These are phyloP conservation scores for Erythrolamprus reginae DNA, from an alignment of 2,113 vertebrate species.

Conservation along the genomic window DNA sequence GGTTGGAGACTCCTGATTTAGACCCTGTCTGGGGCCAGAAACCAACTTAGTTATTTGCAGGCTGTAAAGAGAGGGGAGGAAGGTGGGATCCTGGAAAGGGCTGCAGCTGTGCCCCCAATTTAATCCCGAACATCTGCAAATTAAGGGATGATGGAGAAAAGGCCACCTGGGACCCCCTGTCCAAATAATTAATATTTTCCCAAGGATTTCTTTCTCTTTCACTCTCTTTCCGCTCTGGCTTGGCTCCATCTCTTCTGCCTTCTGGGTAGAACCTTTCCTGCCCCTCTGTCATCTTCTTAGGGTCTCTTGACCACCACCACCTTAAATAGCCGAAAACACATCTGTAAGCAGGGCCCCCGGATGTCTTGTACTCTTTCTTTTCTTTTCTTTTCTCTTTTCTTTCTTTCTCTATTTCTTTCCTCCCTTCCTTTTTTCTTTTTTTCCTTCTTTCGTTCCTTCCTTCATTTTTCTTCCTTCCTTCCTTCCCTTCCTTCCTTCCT, in stretches of 20 bases:
- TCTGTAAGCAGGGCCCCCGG: neutral
- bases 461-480: no score
- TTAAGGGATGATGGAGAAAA: neutral
- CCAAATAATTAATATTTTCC: no score
- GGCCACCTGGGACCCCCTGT: neutral
- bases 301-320: neutral
- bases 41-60: neutral
- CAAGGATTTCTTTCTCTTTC: neutral
- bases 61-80: no score
- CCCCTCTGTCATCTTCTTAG: neutral
- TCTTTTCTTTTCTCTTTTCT: no score
- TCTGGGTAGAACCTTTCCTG: neutral
- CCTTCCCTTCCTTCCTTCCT: no score
- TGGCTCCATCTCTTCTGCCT: neutral
- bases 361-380: no score
- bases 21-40: neutral
- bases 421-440: no score
- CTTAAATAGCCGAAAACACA: neutral
- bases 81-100: neutral
- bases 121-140: neutral
- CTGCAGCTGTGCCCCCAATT: neutral
- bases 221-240: neutral
- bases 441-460: no score
- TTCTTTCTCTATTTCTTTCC: no score
- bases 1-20: neutral